Evolutionary conservation across 2,113 vertebrate genomes (phyloP).

Genomic region (Corythoichthys intestinalis): DNA sequence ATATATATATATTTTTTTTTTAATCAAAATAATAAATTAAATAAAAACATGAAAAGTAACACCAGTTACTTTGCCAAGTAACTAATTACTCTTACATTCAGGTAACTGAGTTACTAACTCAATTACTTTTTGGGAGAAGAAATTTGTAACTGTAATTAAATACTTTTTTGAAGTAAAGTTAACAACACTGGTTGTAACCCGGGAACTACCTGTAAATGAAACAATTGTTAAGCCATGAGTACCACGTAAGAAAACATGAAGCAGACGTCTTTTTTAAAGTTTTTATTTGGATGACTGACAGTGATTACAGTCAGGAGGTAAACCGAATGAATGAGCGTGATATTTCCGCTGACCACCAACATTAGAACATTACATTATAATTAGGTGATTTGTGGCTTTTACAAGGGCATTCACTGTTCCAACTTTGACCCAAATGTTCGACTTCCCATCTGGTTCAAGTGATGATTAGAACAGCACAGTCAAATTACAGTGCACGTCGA

Average conservation of each 20-base stretch:
- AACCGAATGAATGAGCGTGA: slow-evolving; percentile 64
- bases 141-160: too few relatives aligned
- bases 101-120: too few relatives aligned
- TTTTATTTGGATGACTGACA: slow-evolving; percentile 74
- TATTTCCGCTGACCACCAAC: slow-evolving; percentile 58
- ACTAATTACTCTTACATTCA: too few relatives aligned
- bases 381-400: slow-evolving; percentile 41
- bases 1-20: too few relatives aligned
- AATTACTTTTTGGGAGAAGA: too few relatives aligned
- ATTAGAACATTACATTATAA: slow-evolving; percentile 43
- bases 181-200: too few relatives aligned
- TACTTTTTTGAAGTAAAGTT: too few relatives aligned
- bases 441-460: slow-evolving; percentile 21
- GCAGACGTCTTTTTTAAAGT: slow-evolving; percentile 32
- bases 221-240: background rate
- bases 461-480: slow-evolving; percentile 39
- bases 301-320: slow-evolving; percentile 70
- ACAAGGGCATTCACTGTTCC: slow-evolving; percentile 49
- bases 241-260: slow-evolving; percentile 6
- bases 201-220: too few relatives aligned
- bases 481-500: slow-evolving; percentile 29
- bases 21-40: too few relatives aligned
- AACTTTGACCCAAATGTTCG: slow-evolving; percentile 33
- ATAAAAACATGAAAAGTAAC: too few relatives aligned
- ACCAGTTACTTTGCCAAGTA: too few relatives aligned